Percentiles rank a stretch among this genome's conserved stretches.
Evolutionary conservation across 2,797 vertebrate species (phyloP).

Genomic region (Danio choprae): DNA sequence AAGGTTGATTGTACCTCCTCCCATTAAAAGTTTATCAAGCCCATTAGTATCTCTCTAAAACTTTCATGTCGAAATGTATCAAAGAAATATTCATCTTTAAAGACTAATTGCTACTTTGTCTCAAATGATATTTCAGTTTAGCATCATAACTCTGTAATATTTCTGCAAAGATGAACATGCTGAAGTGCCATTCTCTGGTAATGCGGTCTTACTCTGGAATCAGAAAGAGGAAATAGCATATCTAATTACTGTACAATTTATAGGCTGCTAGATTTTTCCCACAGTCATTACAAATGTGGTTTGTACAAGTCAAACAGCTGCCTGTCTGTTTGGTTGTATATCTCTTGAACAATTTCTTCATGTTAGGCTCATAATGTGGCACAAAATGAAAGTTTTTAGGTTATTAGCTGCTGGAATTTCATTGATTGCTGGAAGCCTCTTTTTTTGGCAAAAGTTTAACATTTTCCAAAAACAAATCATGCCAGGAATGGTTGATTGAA

Average conservation of each 20-base stretch:
- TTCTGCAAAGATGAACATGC: neutral
- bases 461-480: too few relatives aligned
- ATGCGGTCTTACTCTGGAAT: conserved; percentile 4
- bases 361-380: neutral
- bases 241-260: conserved; percentile 15
- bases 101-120: neutral
- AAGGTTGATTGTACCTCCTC: neutral
- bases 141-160: neutral
- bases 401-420: too few relatives aligned
- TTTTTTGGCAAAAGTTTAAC: too few relatives aligned
- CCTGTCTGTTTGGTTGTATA: neutral
- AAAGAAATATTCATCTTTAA: neutral
- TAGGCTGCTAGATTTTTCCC: neutral
- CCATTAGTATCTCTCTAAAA: conserved; percentile 2
- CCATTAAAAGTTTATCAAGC: neutral
- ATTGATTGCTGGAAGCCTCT: too few relatives aligned
- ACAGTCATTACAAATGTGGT: neutral
- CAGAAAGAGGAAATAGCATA: conserved; percentile 31
- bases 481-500: too few relatives aligned
- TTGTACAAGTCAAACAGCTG: neutral
- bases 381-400: neutral
- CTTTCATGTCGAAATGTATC: neutral
- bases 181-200: neutral
- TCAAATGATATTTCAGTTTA: neutral
- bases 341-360: neutral